Evolutionary conservation across 2,797 vertebrate genomes (phyloP), one percentile per base, ranked within the genome.

Genomic region (Syndactyla subalaris): DNA sequence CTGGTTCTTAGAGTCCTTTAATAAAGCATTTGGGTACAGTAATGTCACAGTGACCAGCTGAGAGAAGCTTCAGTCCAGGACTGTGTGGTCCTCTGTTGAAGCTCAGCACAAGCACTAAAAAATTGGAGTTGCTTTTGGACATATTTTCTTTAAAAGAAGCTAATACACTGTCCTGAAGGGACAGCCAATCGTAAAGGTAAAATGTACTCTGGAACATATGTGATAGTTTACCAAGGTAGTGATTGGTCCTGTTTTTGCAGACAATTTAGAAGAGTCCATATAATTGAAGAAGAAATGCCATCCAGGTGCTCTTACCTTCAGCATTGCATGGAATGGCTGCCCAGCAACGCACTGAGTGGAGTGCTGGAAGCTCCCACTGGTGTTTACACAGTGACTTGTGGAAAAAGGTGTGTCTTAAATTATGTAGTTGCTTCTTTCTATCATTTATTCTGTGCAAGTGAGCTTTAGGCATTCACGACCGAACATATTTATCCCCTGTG

Each of bases 401-500:
- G 41, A 4, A 14, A 38, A 80, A 79, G 30, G 43, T 16, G 30
- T 14, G 9, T 54, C 59, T 39, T 39, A 39, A 66, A n/a, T n/a
- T 43, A 1, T 13, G 24, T 22, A 21, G 18, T 26, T 55, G 8
- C 16, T 89, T n/a, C 61, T 72, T 17, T 12, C 7, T 30, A 3
- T 9, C 5, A 41, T 45, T 75, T 23, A 36, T 27, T 51, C 39
- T 45, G 12, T n/a, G 57, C 12, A 36, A 45, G 6, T 8, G 30
- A 54, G 7, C 57, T 45, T 71, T 34, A 24, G 14, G 38, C 49
- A 19, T 10, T 54, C 49, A 13, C 36, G 81, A 1, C 55, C 29
- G 45, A 49, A 32, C 0, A 0, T 11, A 3, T 22, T 48, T n/a
- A 3, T 39, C 39, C 76, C 29, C 67, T 41, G 4, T 14, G 54